phyloP scores from a whole-genome alignment of 2,888 invertebrate genomes.

The Blastobasis adustella region DNA sequence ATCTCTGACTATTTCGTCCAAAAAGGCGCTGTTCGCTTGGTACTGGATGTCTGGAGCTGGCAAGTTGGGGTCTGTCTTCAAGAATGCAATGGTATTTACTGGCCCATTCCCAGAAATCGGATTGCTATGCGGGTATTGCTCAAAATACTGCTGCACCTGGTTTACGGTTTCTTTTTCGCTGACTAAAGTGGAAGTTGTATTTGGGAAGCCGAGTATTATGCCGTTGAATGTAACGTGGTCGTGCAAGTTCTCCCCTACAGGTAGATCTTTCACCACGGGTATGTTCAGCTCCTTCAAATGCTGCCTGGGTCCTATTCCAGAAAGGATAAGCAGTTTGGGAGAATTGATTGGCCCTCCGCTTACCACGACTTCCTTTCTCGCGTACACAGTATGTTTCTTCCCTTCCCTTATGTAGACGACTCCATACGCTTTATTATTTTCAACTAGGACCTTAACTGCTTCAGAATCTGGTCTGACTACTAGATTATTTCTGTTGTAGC shows the following conservation, averaged over 20 bases:
- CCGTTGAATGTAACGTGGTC: conserved; percentile 58
- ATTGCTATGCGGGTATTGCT: conserved; percentile 39
- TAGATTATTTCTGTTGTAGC: conserved; percentile 67
- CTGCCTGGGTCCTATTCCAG: conserved; percentile 48
- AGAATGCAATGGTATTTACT: conserved; percentile 70
- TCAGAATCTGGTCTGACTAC: conserved; percentile 64
- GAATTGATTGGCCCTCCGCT: conserved; percentile 45
- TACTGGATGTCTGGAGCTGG: conserved; percentile 77
- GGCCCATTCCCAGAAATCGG: conserved; percentile 72
- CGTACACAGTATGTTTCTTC: conserved; percentile 28
- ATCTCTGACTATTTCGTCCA: conserved; percentile 67
- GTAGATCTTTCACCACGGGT: conserved; percentile 35
- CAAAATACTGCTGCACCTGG: conserved; percentile 45
- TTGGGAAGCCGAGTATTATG: conserved; percentile 66
- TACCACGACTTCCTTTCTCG: conserved; percentile 48
- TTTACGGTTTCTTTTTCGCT: conserved; percentile 42
- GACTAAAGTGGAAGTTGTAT: conserved; percentile 59
- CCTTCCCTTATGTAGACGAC: conserved; percentile 33
- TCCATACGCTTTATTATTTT: conserved; percentile 50
- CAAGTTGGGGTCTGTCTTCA: conserved; percentile 60
- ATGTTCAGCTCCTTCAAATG: conserved; percentile 37
- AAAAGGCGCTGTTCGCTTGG: conserved; percentile 63
- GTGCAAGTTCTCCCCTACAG: conserved; percentile 54
- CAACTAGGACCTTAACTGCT: conserved; percentile 71
- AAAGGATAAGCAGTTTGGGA: conserved; percentile 50